Percentiles rank a stretch among this genome's conserved stretches.
Evolutionary conservation across 2,888 invertebrate species (phyloP).

Genomic region (Hirtodrosophila cameraria): DNA sequence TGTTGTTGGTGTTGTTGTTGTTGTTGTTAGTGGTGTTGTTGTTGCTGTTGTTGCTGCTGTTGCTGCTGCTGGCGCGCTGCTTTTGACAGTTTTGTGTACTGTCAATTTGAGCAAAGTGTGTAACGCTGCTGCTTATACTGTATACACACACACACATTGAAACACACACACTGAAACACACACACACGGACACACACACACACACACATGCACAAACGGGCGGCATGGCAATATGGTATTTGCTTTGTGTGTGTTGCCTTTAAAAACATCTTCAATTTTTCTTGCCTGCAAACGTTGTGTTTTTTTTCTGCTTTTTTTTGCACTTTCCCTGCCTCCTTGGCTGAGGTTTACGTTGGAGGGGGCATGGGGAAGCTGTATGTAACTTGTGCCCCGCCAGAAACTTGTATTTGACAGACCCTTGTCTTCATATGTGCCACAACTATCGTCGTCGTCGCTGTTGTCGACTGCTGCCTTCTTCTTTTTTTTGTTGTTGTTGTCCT

Average conservation of each 20-base stretch:
- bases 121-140: conserved; percentile 60
- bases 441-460: conserved; percentile 52
- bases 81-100: conserved; percentile 78
- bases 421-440: conserved; percentile 78
- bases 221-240: conserved; percentile 42
- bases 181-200: conserved; percentile 9
- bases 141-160: conserved; percentile 23
- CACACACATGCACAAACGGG: conserved; percentile 1
- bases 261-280: conserved; percentile 79
- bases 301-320: conserved; percentile 20
- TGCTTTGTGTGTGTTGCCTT: conserved; percentile 52
- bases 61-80: no score
- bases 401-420: conserved; percentile 80
- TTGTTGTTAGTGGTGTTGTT: conserved; percentile 47
- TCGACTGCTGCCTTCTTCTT: conserved; percentile 31
- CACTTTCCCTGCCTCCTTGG: background rate
- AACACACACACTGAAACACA: conserved; percentile 1
- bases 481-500: no score
- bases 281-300: conserved; percentile 56
- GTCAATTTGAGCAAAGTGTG: conserved; percentile 74
- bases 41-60: conserved; percentile 44
- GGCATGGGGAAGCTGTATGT: background rate
- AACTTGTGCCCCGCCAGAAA: conserved; percentile 66
- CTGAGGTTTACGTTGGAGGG: background rate
- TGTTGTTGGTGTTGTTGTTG: conserved; percentile 32